Evolutionary conservation across 2,888 invertebrate genomes (phyloP).

Genomic region (Drosophila picticornis): DNA sequence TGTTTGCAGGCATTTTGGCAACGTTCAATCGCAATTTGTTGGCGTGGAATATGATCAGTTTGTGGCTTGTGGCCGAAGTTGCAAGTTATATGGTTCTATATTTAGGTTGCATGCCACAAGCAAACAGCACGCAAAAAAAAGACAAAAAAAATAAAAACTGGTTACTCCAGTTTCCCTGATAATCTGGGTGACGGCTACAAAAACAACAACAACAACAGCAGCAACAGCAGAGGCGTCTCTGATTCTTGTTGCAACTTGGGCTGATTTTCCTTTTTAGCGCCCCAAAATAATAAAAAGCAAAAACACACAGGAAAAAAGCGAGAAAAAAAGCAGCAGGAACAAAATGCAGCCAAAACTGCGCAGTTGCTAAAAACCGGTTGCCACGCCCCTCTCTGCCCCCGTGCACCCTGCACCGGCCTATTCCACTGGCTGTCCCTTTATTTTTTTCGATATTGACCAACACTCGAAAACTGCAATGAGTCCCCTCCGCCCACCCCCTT

Average conservation of each 20-base stretch:
- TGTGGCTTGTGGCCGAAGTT: conserved; percentile 15
- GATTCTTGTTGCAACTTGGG: conserved; percentile 54
- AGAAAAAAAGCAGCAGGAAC: conserved; percentile 10
- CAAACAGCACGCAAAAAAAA: conserved; percentile 8
- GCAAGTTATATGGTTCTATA: conserved; percentile 73
- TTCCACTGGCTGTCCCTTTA: conserved; percentile 33
- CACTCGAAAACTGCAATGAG: conserved; percentile 40
- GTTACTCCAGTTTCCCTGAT: conserved; percentile 85
- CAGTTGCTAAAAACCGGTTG: conserved; percentile 62
- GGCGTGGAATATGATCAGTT: conserved; percentile 8
- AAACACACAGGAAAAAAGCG: conserved; percentile 12
- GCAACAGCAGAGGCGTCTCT: conserved; percentile 43
- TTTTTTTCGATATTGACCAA: conserved; percentile 52
- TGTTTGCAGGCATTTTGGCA: conserved; percentile 35
- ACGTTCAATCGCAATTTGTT: conserved; percentile 3
- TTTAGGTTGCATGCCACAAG: conserved; percentile 80
- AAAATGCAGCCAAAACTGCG: conserved; percentile 54
- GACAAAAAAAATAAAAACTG: conserved; percentile 73
- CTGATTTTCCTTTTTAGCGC: conserved; percentile 76
- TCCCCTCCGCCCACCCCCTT: not conserved
- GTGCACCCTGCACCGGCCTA: not conserved
- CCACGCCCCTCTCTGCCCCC: not conserved
- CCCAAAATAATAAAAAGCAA: conserved; percentile 50
- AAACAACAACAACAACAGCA: conserved; percentile 49
- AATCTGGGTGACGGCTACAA: conserved; percentile 84